Evolutionary conservation across 2,888 invertebrate genomes (phyloP).

Genomic region (Lamproptera curius): DNA sequence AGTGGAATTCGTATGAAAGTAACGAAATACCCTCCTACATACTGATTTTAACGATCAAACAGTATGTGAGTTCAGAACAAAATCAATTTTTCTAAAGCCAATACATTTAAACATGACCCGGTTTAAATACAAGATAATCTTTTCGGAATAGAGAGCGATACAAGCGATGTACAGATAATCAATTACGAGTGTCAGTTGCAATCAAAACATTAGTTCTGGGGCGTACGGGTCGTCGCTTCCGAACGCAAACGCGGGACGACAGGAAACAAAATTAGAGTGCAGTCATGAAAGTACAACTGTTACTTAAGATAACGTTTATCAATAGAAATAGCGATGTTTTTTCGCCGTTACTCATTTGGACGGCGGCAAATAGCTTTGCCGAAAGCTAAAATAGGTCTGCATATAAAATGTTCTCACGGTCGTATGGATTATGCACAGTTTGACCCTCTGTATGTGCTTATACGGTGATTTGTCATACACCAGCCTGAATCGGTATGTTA

Average conservation of each 20-base stretch:
- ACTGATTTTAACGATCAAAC: too few species aligned
- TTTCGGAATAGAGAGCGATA: too few species aligned
- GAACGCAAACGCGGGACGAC: conserved; percentile 68
- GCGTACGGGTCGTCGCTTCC: conserved; percentile 70
- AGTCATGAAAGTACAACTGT: too few species aligned
- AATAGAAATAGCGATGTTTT: not conserved
- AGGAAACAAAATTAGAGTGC: too few species aligned
- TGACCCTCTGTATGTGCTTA: conserved; percentile 52
- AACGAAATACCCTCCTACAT: too few species aligned
- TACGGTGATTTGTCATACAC: conserved; percentile 57
- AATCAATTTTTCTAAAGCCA: too few species aligned
- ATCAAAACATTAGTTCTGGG: conserved; percentile 63
- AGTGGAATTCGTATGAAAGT: too few species aligned
- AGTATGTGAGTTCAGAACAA: too few species aligned
- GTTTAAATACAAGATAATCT: too few species aligned
- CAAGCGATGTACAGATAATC: conserved; percentile 71
- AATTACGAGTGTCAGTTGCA: conserved; percentile 73
- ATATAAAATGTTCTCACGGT: conserved; percentile 67
- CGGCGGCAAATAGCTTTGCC: not conserved
- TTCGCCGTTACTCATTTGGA: not conserved
- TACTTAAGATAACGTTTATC: not conserved
- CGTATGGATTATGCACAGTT: conserved; percentile 52
- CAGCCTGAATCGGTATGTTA: too few species aligned
- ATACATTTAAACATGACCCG: too few species aligned
- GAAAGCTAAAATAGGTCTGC: too few species aligned